Base-by-base conservation (phyloP, 2,113 vertebrate species). In the Embiotoca jacksoni region DNA sequence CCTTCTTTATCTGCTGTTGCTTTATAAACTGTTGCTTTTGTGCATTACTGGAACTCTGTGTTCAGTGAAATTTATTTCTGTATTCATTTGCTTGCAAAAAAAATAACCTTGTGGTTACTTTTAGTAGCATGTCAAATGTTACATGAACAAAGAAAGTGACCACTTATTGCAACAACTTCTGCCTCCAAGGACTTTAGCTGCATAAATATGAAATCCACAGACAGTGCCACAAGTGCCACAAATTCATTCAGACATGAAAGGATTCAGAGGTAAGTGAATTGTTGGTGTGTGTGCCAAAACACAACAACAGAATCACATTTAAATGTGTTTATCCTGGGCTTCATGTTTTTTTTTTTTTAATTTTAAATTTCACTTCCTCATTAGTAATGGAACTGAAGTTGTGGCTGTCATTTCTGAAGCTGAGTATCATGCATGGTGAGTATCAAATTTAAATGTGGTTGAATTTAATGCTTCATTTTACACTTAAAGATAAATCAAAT, bases 351-450 rank as follows among this genome's bases (percentile, higher is more conserved):
- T n/a, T n/a, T 59, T 69, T 53, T 54, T 36, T 57, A 14, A 11
- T 9, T 71, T 46, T 41, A 6, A 5, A 47, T 49, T 36, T 54
- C n/a, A 33, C 15, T 44, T 44, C n/a, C 58, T 57, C 9, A 7
- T 30, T 50, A 74, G 61, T 37, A 6, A 86, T 80, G 64, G 7
- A 4, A 3, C 56, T 75, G 13, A 68, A 68, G n/a, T 32, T 75
- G 32, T 54, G 50, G 33, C 47, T 81, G n/a, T 55, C 23, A 7
- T 37, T 78, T 55, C 74, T 81, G 55, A 15, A n/a, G n/a, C n/a
- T n/a, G n/a, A n/a, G n/a, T n/a, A n/a, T 78, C 4, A n/a, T 74
- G 11, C 50, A 2, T 33, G 61, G 74, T 81, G 37, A 84, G 78
- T 75, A 46, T 66, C 3, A 32, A 3, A 49, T 39, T 30, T n/a